Conservation (phyloP, 2,888 invertebrate species). For the Willowsia nigromaculata region DNA sequence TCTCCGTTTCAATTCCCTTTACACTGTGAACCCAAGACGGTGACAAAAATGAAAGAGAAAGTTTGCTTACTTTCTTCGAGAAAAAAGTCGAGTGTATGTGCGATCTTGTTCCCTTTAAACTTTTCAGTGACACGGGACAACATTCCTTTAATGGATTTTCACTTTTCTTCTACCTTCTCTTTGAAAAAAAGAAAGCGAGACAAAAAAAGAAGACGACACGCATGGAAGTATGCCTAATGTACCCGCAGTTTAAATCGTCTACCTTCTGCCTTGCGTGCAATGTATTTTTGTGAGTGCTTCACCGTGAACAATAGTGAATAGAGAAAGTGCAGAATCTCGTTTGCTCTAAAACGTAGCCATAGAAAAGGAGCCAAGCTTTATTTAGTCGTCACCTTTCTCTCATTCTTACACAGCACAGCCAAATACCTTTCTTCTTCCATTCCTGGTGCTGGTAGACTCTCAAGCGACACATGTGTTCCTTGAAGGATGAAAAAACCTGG, state of each 20-base stretch:
- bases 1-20: background rate
- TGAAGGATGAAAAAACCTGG: slow-evolving; percentile 13
- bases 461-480: slow-evolving; percentile 32
- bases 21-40: background rate
- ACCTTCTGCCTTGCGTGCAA: background rate
- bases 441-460: background rate
- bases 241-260: background rate
- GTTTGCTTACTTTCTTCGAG: background rate
- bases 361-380: slow-evolving; percentile 16
- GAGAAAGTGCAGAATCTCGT: background rate
- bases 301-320: slow-evolving; percentile 1
- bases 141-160: slow-evolving; percentile 53
- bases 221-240: slow-evolving; percentile 26
- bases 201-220: background rate
- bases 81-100: background rate
- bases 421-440: background rate
- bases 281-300: background rate
- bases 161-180: background rate
- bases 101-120: slow-evolving; percentile 15
- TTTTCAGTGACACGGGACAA: slow-evolving; percentile 40
- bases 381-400: slow-evolving; percentile 51
- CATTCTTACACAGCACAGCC: background rate
- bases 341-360: background rate
- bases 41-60: background rate
- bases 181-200: background rate